A percentile compares a stretch with the other conserved stretches of the same genome.
These are phyloP conservation scores for Patella vulgata DNA, from an alignment of 1,140 invertebrate species.

Conservation along the genomic window DNA sequence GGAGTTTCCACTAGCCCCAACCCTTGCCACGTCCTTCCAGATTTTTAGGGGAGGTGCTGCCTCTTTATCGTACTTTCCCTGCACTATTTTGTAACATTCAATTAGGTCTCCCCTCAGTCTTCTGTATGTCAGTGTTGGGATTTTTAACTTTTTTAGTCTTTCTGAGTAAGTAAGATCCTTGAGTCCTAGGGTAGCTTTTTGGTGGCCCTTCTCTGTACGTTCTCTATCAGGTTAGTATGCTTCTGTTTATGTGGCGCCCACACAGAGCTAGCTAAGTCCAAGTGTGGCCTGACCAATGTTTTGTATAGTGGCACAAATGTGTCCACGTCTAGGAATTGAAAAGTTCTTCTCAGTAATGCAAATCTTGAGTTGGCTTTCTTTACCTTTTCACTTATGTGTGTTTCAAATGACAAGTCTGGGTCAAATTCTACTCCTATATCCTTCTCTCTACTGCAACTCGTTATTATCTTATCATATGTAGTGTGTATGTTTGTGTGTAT, in stretches of 20 bases:
- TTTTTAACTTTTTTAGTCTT: not conserved
- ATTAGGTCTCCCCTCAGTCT: conserved; percentile 18
- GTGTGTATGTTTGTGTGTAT: too few relatives aligned
- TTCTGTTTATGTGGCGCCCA: conserved; percentile 11
- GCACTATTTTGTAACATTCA: conserved; percentile 11
- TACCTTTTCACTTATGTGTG: too few relatives aligned
- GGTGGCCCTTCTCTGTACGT: conserved; percentile 19
- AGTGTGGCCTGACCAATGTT: not conserved
- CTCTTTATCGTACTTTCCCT: not conserved
- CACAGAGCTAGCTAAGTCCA: conserved; percentile 6
- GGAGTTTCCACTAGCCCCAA: not conserved
- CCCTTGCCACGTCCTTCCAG: not conserved
- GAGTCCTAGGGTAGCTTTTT: conserved; percentile 13
- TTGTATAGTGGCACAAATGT: conserved; percentile 9
- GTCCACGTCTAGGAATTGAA: too few relatives aligned
- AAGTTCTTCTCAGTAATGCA: too few relatives aligned
- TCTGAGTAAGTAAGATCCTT: conserved; percentile 11
- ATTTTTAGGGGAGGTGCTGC: not conserved
- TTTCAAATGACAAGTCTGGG: too few relatives aligned
- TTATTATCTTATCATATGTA: too few relatives aligned
- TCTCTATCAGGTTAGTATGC: conserved; percentile 10
- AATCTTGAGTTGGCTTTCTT: too few relatives aligned
- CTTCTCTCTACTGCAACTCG: too few relatives aligned
- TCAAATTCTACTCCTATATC: too few relatives aligned
- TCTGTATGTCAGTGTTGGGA: conserved; percentile 14